Conservation (phyloP, 2,113 vertebrate species). For the Mustela lutreola region DNA sequence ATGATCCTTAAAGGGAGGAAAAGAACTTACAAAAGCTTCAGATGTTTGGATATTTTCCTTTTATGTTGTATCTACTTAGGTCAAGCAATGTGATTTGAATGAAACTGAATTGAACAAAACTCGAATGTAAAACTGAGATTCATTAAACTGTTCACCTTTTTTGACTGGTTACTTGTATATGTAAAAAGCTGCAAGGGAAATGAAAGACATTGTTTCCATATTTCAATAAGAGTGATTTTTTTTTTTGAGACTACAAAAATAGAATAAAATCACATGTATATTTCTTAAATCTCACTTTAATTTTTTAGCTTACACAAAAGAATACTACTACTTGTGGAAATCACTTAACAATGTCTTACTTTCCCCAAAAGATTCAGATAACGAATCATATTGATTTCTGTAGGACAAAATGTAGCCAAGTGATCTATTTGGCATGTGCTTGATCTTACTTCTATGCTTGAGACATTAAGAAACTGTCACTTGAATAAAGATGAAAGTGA, state of each 20-base stretch:
- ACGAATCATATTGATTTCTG: background rate
- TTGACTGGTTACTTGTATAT: background rate
- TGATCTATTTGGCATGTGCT: slow-evolving; percentile 75
- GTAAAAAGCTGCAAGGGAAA: background rate
- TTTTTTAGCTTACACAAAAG: slow-evolving; percentile 66
- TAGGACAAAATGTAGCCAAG: background rate
- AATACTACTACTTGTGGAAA: slow-evolving; percentile 80
- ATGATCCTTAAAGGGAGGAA: background rate
- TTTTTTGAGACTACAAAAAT: slow-evolving; percentile 38
- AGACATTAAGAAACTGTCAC: slow-evolving; percentile 78
- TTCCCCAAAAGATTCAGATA: slow-evolving; percentile 62
- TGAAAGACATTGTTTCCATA: background rate
- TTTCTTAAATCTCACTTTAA: slow-evolving; percentile 58
- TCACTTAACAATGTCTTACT: slow-evolving; percentile 81
- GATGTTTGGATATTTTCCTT: background rate
- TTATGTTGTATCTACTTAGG: background rate
- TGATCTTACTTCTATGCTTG: slow-evolving; percentile 71
- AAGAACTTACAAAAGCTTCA: slow-evolving; percentile 39
- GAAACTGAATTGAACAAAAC: background rate
- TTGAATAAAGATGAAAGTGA: slow-evolving; percentile 80
- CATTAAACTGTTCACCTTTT: background rate
- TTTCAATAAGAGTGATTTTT: background rate
- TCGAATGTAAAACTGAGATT: background rate
- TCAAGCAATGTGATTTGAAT: background rate
- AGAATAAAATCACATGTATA: background rate